Base-by-base conservation (phyloP, 2,888 invertebrate genomes). In the Sinelater perroti region DNA sequence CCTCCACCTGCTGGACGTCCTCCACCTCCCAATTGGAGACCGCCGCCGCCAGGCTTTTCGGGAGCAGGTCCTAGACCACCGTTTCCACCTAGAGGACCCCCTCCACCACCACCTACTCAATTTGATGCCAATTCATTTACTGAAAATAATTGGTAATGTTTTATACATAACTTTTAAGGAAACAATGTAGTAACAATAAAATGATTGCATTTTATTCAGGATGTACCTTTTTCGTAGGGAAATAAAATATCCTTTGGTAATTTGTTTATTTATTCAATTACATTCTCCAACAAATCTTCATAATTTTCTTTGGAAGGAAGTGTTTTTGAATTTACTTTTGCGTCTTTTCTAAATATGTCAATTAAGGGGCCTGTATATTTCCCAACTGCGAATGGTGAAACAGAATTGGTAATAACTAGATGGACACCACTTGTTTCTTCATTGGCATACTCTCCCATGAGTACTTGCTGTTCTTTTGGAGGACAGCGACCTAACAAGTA, bases 71-170 rank as follows among this genome's bases (percentile, higher is more conserved):
- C 77, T 40, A 73, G 81, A 61, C 82, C 83, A 26, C 80, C 83
- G 1, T 84, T 88, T 61, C 88, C 88, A 3, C 87, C 88, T 28
- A 83, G 88, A 64, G 87, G 88, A 26, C 86, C 88, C 0, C 88
- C 89, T 0, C 89, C 89, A 62, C 90, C 89, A 5, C 87, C 88
- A 18, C 84, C 82, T 4, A 75, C 78, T 3, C 68, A 62, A 60
- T 72, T 63, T 62, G 75, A 69, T 30, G 62, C 61, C 5, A 66
- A 60, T 31, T 62, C 52, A 58, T 66, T 66, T 56, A 58, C 57
- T 16, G 69, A 69, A 30, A 65, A 62, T 50, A 67, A 59, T 61
- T 70, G 70, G 70, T 68, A 68, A n/a, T n/a, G n/a, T n/a, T n/a
- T n/a, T n/a, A n/a, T n/a, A n/a, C n/a, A n/a, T n/a, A n/a, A n/a